Evolutionary conservation across 1,140 invertebrate species (phyloP).

Genomic region (Drosophila mayri): DNA sequence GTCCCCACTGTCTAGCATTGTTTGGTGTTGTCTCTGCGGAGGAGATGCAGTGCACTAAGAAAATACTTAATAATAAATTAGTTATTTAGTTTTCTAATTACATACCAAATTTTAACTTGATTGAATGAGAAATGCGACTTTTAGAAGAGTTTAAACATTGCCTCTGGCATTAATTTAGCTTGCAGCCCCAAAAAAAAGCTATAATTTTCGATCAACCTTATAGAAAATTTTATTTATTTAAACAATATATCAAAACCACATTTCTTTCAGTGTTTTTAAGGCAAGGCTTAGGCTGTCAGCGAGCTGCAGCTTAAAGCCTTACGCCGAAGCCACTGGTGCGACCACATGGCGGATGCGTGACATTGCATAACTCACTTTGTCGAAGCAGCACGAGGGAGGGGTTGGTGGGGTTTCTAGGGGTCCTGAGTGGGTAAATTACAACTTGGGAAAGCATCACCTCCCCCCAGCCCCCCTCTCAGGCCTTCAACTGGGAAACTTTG

Average conservation of each 20-base stretch:
- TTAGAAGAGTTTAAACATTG: neutral
- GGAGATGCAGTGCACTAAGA: conserved; percentile 18
- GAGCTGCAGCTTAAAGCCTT: conserved; percentile 67
- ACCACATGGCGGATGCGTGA: conserved; percentile 70
- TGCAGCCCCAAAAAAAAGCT: neutral
- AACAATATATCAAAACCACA: neutral
- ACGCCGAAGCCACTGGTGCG: conserved; percentile 43
- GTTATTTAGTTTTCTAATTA: too few species aligned
- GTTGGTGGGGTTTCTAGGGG: too few species aligned
- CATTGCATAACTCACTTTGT: conserved; percentile 66
- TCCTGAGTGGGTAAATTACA: conserved; percentile 61
- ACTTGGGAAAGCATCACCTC: conserved; percentile 36
- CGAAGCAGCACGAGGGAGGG: neutral
- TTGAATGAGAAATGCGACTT: too few species aligned
- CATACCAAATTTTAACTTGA: neutral
- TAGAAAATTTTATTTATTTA: neutral
- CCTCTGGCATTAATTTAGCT: neutral
- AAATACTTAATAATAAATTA: neutral
- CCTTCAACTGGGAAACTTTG: conserved; percentile 63
- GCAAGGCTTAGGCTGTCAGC: conserved; percentile 64
- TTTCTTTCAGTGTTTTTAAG: neutral
- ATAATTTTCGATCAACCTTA: neutral
- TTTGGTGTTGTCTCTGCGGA: conserved; percentile 53
- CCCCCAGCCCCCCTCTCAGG: conserved; percentile 19
- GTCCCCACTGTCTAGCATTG: conserved; percentile 42